Base-by-base conservation (phyloP, 2,797 vertebrate species). In the Malacoctenus gilli region DNA sequence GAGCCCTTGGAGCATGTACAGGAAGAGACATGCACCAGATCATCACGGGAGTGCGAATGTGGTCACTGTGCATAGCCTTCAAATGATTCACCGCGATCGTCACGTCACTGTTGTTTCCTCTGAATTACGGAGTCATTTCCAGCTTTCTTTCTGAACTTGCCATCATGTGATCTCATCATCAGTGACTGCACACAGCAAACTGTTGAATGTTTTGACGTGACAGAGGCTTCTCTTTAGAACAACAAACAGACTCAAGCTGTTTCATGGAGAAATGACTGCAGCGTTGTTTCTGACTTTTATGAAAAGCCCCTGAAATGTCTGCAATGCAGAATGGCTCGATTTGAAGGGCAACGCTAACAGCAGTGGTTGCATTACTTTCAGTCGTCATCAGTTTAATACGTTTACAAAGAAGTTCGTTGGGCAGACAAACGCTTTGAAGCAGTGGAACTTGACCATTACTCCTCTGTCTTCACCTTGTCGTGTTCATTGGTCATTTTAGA, bases 21-120 rank as follows among this genome's bases (percentile, higher is more conserved):
- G 20, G 49, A 40, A 36, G 32, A 35, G 16, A 63, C 11, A 5
- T 35, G 14, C 20, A 23, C 19, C 50, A 47, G 19, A 40, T 14
- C 13, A 16, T 34, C 19, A 34, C 14, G 43, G 20, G 10, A n/a
- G 14, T 25, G 53, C 39, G 15, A 47, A 34, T 19, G 42, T 39
- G 10, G 9, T 20, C 59, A 11, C 5, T 23, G 28, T 31, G 32
- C 25, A 38, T 44, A 12, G 8, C 35, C 38, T n/a, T 32, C 7
- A 20, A 20, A 34, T 3, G 18, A 14, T 14, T 39, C 5, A 8
- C 16, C 14, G n/a, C 19, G 35, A 18, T 13, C 19, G 20, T 46
- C 31, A 48, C 10, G 20, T 23, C 19, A 46, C 2, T 10, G 7
- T 40, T 32, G 9, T 53, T 47, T 48, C 22, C 8, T 9, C 22